These are phyloP conservation scores for Catamblyrhynchus diadema DNA, from an alignment of 2,797 vertebrate species.

Conservation along the genomic window DNA sequence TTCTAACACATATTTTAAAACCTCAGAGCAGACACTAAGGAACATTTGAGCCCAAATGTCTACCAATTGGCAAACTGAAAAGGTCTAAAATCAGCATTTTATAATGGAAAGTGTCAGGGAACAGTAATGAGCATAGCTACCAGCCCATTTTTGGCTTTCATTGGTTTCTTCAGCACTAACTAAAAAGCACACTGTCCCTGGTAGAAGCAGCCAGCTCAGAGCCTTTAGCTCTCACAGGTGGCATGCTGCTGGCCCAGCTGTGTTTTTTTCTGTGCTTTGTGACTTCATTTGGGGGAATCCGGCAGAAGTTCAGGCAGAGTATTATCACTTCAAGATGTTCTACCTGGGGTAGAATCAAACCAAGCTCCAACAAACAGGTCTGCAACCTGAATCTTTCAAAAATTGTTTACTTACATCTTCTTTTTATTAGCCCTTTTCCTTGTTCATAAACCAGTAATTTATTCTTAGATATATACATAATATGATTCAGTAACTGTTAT, in stretches of 20 bases:
- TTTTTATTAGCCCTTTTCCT: not conserved
- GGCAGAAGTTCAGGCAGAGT: not conserved
- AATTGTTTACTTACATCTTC: not conserved
- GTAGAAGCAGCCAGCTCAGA: not conserved
- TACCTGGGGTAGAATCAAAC: not conserved
- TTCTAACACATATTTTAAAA: not conserved
- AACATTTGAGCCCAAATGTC: not conserved
- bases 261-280: accelerated
- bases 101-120: not conserved
- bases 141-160: not conserved
- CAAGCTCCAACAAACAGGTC: not conserved
- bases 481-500: not conserved
- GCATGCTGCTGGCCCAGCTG: not conserved
- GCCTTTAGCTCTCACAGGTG: not conserved
- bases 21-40: not conserved
- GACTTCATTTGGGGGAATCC: not conserved
- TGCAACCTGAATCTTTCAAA: not conserved
- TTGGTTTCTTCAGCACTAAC: not conserved
- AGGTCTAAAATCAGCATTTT: not conserved
- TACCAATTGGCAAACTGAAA: not conserved
- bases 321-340: not conserved
- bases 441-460: not conserved
- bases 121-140: not conserved
- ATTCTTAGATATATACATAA: not conserved
- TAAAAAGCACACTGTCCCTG: not conserved